Evolutionary conservation across 1,140 invertebrate genomes (phyloP), one percentile per base, ranked within the genome.

Genomic region (Nasonia longicornis): DNA sequence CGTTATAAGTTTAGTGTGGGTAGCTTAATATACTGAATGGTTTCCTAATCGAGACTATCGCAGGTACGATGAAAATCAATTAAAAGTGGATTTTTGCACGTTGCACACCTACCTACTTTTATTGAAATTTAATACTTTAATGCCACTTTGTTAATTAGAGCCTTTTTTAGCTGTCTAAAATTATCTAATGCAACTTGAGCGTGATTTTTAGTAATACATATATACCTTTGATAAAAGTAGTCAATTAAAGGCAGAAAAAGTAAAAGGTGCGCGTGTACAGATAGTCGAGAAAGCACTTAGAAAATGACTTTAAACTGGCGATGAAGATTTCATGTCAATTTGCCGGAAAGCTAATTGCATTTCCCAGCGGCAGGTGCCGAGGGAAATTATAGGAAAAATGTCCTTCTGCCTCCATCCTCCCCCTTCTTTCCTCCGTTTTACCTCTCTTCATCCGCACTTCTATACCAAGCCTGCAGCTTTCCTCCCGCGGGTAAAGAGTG

Each of bases 21-120:
- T 6, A 38, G 20, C 2, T 35, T 3, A 35, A 35, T 4, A 35
- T 35, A 35, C 31, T 72, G 69, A 81, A 64, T 79, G 81, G 84
- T 82, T 85, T 63, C 82, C 74, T 76, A 83, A 75, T 35, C 31
- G 73, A 63, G 52, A 83, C 81, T 73, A 87, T 85, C 31, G 31
- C 83, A 85, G 85, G 84, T 85, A 82, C 64, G 48, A 58, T 75
- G 81, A 76, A 45, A 75, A 31, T 35, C 29, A 14, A 75, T 75
- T 31, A 35, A 75, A 35, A 35, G 12, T 7, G 8, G 22, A 42
- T 31, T n/a, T 22, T 11, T n/a, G 70, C 20, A 10, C 12, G 3
- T 2, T 58, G 29, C 22, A 3, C 26, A 29, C 12, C 12, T 16
- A 52, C 31, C 4, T 35, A 35, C 31, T 35, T 35, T 35, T 35